Evolutionary conservation across 2,797 vertebrate genomes (phyloP), one percentile per base, ranked within the genome.

Genomic region (Sparidentex hasta): DNA sequence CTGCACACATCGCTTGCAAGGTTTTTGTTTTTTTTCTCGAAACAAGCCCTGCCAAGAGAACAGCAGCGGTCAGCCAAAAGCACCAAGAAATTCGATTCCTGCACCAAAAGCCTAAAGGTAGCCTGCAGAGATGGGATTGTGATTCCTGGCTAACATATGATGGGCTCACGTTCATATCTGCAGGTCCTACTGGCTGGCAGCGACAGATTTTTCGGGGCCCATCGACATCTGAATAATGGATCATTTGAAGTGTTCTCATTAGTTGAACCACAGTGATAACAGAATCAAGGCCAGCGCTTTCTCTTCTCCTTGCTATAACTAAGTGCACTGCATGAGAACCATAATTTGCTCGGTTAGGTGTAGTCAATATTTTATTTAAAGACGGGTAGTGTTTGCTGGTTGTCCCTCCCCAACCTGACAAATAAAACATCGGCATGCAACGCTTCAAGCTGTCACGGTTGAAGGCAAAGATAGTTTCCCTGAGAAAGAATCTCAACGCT

Each of bases 41-140:
- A 56, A 65, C 56, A 68, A 65, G 33, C 9, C 44, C 62, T 85
- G 85, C 79, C 90, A 85, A 80, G 80, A 74, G 55, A 65, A 52
- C 63, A 70, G 68, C 20, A 61, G 20, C 5, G 29, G 78, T 78
- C 76, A 65, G 66, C 83, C 51, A 78, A 86, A 80, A 82, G 70
- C 58, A 71, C 74, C 64, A 58, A 82, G 85, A 88, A 80, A 89
- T 82, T 78, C 38, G 88, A 90, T 71, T 87, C 84, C 87, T 88
- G 88, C 85, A 87, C 69, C 87, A 82, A 82, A 88, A 74, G 48
- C 21, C 38, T 8, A 65, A 81, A 86, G 74, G 65, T 74, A 38
- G 64, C 74, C 76, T 63, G 71, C 68, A 81, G 72, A 69, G 67
- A 54, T 41, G 6, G 68, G 52, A 55, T 70, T 54, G 46, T 57